A percentile compares a stretch with the other conserved stretches of the same genome.
These are phyloP conservation scores for Rhinoderma darwinii DNA, from an alignment of 2,113 vertebrate genomes.

Conservation along the genomic window DNA sequence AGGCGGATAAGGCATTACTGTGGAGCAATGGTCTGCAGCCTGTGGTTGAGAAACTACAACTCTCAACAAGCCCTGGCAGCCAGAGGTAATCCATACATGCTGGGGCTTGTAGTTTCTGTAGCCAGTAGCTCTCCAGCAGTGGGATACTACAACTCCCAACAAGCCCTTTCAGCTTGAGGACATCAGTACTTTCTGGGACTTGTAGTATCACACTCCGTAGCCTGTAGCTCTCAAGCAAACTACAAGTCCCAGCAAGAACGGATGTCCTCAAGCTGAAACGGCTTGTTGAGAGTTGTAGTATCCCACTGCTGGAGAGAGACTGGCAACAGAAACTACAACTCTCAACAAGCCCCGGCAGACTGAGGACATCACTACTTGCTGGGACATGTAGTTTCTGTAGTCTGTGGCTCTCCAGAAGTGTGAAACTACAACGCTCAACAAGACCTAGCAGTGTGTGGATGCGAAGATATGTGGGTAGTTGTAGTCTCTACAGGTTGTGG, in stretches of 20 bases:
- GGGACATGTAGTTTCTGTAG: not conserved
- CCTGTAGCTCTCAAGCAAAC: too few species aligned
- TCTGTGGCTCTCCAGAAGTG: not conserved
- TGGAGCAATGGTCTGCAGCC: not conserved
- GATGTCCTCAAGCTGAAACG: too few species aligned
- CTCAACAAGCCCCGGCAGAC: not conserved
- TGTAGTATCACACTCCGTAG: too few species aligned
- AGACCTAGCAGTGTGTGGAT: too few species aligned
- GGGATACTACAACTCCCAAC: too few species aligned
- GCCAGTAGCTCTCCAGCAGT: not conserved
- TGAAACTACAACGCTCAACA: too few species aligned
- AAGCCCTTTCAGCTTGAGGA: not conserved
- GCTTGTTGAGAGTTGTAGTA: too few species aligned
- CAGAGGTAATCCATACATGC: not conserved
- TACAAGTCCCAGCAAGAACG: not conserved
- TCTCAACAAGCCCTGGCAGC: not conserved
- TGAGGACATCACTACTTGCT: not conserved
- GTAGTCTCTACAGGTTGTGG: too few species aligned
- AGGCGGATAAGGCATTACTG: not conserved
- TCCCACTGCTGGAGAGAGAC: too few species aligned
- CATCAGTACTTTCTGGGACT: not conserved
- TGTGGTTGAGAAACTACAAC: not conserved
- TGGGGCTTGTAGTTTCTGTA: not conserved
- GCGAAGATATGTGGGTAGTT: too few species aligned
- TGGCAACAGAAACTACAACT: not conserved